Evolutionary conservation across 1,140 invertebrate genomes (phyloP), one percentile per base, ranked within the genome.

Genomic region (Coelopa frigida): DNA sequence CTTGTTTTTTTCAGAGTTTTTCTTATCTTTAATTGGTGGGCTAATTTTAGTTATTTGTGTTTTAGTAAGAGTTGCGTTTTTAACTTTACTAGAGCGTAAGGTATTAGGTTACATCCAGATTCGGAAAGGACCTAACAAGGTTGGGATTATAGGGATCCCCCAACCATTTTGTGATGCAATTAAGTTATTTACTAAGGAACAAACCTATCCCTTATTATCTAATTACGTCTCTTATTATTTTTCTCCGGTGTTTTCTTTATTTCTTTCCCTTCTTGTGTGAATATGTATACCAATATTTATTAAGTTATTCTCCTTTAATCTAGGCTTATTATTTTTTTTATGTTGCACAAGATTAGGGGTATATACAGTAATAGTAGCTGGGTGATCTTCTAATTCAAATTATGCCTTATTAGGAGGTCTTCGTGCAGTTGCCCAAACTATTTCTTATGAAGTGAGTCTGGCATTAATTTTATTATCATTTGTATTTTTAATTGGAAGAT

Each of bases 51-150:
- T n/a, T n/a, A n/a, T n/a, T n/a, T n/a, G n/a, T n/a, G n/a, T n/a
- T n/a, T n/a, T n/a, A n/a, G n/a, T n/a, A n/a, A n/a, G n/a, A n/a
- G n/a, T n/a, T n/a, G n/a, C n/a, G n/a, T n/a, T n/a, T n/a, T n/a
- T n/a, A n/a, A n/a, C n/a, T n/a, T n/a, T n/a, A n/a, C n/a, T n/a
- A n/a, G n/a, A n/a, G n/a, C n/a, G n/a, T n/a, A n/a, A n/a, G n/a
- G n/a, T n/a, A 57, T 73, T 84, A 69, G 72, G 78, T 24, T 78
- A 78, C 70, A 77, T 79, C 73, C 81, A 84, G 71, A 70, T 80
- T 72, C 80, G 80, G 27, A 81, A 82, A 65, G 80, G 81, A 1
- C 81, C 81, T 51, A 80, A 80, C 77, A 84, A 81, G 59, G 68
- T 81, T 23, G 72, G 76, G 5, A 67, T 77, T 60, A 57, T 74